Evolutionary conservation across 2,888 invertebrate genomes (phyloP).

Genomic region (Tyria jacobaeae): DNA sequence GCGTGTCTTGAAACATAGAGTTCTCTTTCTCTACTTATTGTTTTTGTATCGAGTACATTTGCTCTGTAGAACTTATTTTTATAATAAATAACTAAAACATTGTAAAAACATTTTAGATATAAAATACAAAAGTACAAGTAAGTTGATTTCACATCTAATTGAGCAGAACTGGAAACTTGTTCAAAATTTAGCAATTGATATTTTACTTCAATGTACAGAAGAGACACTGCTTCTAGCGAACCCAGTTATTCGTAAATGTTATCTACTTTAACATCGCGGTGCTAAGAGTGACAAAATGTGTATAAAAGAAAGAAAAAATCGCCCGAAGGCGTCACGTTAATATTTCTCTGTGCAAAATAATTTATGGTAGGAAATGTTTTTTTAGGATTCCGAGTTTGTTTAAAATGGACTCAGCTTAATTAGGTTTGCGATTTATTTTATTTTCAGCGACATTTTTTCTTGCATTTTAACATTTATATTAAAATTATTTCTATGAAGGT

Average conservation of each 20-base stretch:
- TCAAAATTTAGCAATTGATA: background rate
- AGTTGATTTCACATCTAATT: background rate
- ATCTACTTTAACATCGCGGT: conserved; percentile 37
- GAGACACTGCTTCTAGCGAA: conserved; percentile 15
- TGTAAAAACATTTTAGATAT: no score
- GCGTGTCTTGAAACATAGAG: no score
- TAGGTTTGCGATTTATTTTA: conserved; percentile 40
- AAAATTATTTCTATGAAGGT: no score
- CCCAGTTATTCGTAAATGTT: conserved; percentile 41
- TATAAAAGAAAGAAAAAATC: conserved; percentile 24
- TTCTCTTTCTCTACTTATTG: no score
- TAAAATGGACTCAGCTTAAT: conserved; percentile 34
- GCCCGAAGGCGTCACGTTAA: conserved; percentile 40
- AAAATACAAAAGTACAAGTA: no score
- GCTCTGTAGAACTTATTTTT: no score
- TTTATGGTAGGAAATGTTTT: conserved; percentile 41
- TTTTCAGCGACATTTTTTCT: conserved; percentile 26
- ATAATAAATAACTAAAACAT: no score
- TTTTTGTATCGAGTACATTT: no score
- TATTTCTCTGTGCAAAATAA: conserved; percentile 39
- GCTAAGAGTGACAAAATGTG: conserved; percentile 27
- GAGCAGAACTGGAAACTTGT: background rate
- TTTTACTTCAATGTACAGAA: conserved; percentile 16
- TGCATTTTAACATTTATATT: conserved; percentile 11
- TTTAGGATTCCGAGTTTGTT: conserved; percentile 32